phyloP scores from a whole-genome alignment of 2,888 invertebrate species.

The Acleris holmiana region DNA sequence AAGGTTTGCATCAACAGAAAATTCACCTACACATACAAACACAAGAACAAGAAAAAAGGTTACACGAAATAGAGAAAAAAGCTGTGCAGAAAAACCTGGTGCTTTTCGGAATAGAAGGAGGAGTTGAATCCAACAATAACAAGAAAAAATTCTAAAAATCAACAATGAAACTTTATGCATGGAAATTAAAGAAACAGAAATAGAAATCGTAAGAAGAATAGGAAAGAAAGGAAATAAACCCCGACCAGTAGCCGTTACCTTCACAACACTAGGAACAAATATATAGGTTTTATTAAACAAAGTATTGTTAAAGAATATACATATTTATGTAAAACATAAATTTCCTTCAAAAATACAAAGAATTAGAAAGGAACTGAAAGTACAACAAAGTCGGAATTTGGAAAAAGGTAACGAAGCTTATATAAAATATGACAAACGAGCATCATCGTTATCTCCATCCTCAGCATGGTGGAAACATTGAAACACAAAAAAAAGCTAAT shows the following conservation, averaged over 20 bases:
- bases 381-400: background rate
- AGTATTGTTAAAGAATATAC: too few relatives aligned
- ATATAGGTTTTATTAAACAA: background rate
- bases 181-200: background rate
- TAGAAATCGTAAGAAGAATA: conserved; percentile 1
- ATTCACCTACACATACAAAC: too few relatives aligned
- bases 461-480: too few relatives aligned
- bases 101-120: too few relatives aligned
- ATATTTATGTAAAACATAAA: background rate
- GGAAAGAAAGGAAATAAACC: background rate
- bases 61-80: too few relatives aligned
- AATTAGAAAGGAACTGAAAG: background rate
- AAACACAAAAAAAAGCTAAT: too few relatives aligned
- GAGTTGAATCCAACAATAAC: too few relatives aligned
- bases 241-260: background rate
- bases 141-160: too few relatives aligned
- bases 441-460: background rate
- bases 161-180: background rate
- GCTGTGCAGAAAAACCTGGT: too few relatives aligned
- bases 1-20: too few relatives aligned
- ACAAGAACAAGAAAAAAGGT: too few relatives aligned
- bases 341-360: background rate
- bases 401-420: background rate
- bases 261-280: background rate
- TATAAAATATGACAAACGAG: background rate